These are phyloP conservation scores for Pagetopsis macropterus DNA, from an alignment of 2,797 vertebrate genomes.

Conservation along the genomic window DNA sequence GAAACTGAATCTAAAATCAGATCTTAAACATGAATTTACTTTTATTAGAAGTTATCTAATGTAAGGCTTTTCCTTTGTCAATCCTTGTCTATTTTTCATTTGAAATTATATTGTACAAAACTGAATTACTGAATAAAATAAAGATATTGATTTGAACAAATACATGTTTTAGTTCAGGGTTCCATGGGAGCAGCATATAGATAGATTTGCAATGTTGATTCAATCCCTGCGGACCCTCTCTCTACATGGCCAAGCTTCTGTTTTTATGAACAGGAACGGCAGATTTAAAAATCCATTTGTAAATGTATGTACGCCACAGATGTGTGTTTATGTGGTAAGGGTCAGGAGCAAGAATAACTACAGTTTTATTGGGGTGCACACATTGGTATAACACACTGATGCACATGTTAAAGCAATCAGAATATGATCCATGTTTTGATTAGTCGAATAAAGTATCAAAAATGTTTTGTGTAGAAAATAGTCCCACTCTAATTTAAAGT, in stretches of 20 bases:
- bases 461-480: slow-evolving; percentile 27
- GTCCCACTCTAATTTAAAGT: slow-evolving; percentile 11
- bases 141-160: slow-evolving; percentile 12
- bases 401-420: slow-evolving; percentile 3
- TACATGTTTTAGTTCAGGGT: slow-evolving; percentile 21
- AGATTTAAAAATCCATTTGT: slow-evolving; percentile 3
- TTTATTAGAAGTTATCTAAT: neutral
- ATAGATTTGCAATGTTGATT: slow-evolving; percentile 11
- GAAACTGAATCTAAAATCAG: slow-evolving; percentile 6
- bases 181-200: neutral
- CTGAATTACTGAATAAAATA: slow-evolving; percentile 16
- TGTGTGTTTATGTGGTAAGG: neutral
- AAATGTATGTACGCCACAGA: slow-evolving; percentile 10
- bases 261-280: slow-evolving; percentile 1
- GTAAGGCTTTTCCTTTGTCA: neutral
- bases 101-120: neutral
- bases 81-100: slow-evolving; percentile 13
- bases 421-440: slow-evolving; percentile 26
- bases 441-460: slow-evolving; percentile 18
- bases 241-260: neutral
- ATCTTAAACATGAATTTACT: slow-evolving; percentile 6
- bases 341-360: neutral
- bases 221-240: neutral
- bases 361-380: neutral
- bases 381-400: neutral